These are phyloP conservation scores for Lanistes nyassanus DNA, from an alignment of 1,140 invertebrate genomes.

Conservation along the genomic window DNA sequence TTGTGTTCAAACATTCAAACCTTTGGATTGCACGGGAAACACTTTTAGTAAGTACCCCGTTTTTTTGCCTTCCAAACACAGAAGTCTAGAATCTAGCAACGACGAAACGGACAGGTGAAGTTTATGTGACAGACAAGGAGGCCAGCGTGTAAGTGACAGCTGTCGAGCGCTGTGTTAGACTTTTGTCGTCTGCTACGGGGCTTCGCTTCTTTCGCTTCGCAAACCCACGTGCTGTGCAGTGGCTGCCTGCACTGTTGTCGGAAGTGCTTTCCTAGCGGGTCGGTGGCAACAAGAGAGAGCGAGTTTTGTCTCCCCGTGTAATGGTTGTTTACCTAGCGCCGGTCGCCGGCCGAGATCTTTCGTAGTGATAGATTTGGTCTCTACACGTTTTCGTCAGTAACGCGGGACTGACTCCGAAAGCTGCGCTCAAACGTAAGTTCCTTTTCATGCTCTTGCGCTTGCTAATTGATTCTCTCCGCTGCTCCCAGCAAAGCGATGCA, in stretches of 20 bases:
- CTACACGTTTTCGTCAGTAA: too few relatives aligned
- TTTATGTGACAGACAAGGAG: too few relatives aligned
- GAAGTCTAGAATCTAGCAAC: too few relatives aligned
- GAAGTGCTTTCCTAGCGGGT: background rate
- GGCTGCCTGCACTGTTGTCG: background rate
- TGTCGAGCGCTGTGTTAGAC: background rate
- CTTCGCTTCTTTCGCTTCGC: background rate
- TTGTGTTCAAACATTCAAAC: slow-evolving; percentile 14
- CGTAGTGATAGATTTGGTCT: too few relatives aligned
- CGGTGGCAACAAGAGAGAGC: background rate
- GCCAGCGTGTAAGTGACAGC: too few relatives aligned
- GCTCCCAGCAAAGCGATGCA: too few relatives aligned
- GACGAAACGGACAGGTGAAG: too few relatives aligned
- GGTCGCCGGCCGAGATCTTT: background rate
- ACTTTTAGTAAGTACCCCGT: slow-evolving; percentile 17
- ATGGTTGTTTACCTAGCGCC: background rate
- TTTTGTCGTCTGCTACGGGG: background rate
- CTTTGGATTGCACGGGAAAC: slow-evolving; percentile 12
- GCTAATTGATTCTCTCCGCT: too few relatives aligned
- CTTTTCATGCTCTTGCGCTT: background rate
- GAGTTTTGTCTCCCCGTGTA: background rate
- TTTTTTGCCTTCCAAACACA: background rate
- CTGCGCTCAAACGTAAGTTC: background rate
- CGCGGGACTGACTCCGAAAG: background rate
- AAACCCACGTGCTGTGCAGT: background rate